Percentiles rank a stretch among this genome's conserved stretches.
Conservation (phyloP, 2,113 vertebrate genomes). For the Notarius lentiginosus region DNA sequence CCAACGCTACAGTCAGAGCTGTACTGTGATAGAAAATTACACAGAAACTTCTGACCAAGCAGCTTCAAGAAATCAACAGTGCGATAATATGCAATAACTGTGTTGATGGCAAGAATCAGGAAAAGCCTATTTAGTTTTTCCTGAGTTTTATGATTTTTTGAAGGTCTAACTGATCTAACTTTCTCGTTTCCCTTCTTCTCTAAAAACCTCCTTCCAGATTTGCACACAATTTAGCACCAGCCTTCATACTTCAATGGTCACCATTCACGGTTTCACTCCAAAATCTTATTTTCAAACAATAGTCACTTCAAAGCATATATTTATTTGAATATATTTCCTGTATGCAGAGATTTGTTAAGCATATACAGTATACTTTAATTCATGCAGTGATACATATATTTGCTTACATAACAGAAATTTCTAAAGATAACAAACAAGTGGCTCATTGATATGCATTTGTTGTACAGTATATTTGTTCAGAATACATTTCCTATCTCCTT, state of each 20-base stretch:
- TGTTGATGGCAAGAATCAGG: neutral
- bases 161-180: neutral
- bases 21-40: neutral
- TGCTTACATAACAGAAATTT: neutral
- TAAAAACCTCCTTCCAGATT: neutral
- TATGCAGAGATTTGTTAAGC: neutral
- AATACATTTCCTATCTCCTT: conserved; percentile 8
- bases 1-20: neutral
- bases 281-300: neutral
- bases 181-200: neutral
- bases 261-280: neutral
- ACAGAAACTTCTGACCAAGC: neutral
- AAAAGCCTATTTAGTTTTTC: neutral
- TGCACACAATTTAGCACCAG: neutral
- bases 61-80: neutral
- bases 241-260: neutral
- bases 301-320: conserved; percentile 1
- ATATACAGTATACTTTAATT: conserved; percentile 6
- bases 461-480: neutral
- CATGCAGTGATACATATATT: conserved; percentile 4
- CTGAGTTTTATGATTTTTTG: no score
- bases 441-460: neutral
- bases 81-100: neutral
- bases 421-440: neutral
- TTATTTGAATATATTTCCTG: conserved; percentile 3